Conservation (phyloP, 2,113 vertebrate genomes). For the Alligator sinensis region DNA sequence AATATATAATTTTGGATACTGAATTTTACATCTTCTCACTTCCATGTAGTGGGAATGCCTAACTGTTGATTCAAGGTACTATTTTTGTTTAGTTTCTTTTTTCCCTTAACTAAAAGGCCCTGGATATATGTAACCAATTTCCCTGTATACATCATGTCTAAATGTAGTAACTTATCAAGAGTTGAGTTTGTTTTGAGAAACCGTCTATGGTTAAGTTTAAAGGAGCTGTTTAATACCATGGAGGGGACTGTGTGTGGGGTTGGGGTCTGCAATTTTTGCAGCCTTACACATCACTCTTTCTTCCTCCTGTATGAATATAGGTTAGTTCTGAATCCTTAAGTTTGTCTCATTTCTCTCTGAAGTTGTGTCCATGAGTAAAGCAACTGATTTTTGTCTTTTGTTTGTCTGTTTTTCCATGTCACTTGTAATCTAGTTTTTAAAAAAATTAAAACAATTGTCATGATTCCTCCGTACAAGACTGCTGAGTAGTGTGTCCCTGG, state of each 20-base stretch:
- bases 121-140: background rate
- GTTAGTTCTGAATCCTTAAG: background rate
- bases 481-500: background rate
- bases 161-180: too few species aligned
- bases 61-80: background rate
- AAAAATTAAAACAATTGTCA: background rate
- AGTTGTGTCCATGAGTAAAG: background rate
- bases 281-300: constrained; percentile 1
- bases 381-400: background rate
- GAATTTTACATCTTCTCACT: background rate
- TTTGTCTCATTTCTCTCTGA: background rate
- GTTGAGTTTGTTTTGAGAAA: constrained; percentile 26
- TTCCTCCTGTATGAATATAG: background rate
- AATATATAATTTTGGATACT: background rate
- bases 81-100: background rate
- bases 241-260: background rate
- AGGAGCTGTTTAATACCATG: background rate
- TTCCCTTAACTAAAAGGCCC: constrained; percentile 10
- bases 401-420: background rate
- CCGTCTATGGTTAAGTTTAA: background rate
- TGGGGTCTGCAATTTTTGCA: background rate
- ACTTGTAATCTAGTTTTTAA: background rate
- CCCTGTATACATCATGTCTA: too few species aligned
- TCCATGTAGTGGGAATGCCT: background rate
- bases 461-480: accelerated